Conservation (phyloP, 2,113 vertebrate species). For the Phodopus roborovskii region DNA sequence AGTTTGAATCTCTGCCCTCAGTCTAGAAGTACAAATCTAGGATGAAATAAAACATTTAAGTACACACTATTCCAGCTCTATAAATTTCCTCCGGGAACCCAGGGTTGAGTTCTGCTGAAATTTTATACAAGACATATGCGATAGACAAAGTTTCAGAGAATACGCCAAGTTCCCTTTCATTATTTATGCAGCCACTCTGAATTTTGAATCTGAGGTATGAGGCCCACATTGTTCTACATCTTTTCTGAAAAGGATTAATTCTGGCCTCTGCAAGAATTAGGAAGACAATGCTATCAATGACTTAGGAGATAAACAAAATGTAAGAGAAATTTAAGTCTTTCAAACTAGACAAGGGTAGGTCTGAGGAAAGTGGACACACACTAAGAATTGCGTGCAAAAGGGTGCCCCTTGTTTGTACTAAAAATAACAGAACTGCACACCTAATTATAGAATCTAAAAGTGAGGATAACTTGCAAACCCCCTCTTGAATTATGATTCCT, state of each 20-base stretch:
- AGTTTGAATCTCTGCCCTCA: not conserved
- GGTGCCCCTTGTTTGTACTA: not conserved
- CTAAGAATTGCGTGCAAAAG: not conserved
- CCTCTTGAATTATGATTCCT: conserved; percentile 42
- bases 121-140: not conserved
- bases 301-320: not conserved
- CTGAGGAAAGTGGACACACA: not conserved
- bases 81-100: not conserved
- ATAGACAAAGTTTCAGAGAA: not conserved
- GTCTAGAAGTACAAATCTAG: not conserved
- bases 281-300: not conserved
- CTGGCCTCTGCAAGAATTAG: not conserved
- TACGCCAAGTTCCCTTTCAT: not conserved
- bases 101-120: not conserved
- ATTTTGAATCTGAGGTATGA: not conserved
- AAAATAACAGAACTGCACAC: not conserved
- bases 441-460: conserved; percentile 21
- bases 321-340: conserved; percentile 43
- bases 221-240: not conserved
- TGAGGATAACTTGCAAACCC: conserved; percentile 40
- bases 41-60: conserved; percentile 15
- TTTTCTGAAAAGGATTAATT: conserved; percentile 24
- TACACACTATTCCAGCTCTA: not conserved
- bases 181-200: not conserved
- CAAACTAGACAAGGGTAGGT: not conserved